Evolutionary conservation across 2,888 invertebrate species (phyloP).

Genomic region (Netelia fuscicornis): DNA sequence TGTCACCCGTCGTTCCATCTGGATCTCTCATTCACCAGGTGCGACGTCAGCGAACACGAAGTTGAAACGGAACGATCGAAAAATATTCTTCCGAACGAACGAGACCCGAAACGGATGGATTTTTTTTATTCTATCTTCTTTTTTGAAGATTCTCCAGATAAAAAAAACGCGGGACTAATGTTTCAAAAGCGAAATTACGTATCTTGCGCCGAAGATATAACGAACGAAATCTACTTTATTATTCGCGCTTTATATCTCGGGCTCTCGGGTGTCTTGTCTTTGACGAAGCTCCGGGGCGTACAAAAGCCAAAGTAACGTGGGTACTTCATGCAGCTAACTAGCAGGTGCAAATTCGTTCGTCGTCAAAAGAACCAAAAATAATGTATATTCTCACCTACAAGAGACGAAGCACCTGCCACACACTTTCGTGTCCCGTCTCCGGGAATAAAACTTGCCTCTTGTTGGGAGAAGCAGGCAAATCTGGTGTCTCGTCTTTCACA

Average conservation of each 20-base stretch:
- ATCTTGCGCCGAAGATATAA: too few relatives aligned
- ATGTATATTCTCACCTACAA: constrained; percentile 55
- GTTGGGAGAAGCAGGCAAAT: constrained; percentile 48
- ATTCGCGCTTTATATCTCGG: neutral
- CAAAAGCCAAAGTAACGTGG: too few relatives aligned
- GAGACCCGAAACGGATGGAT: too few relatives aligned
- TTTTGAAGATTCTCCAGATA: too few relatives aligned
- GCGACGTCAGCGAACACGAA: constrained; percentile 12
- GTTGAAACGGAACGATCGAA: neutral
- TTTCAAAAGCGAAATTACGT: too few relatives aligned
- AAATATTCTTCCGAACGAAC: constrained; percentile 2
- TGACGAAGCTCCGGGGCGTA: too few relatives aligned
- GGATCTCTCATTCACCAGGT: constrained; percentile 24
- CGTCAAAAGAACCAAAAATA: constrained; percentile 49
- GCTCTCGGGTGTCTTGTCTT: constrained; percentile 15
- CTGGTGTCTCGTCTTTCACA: constrained; percentile 51
- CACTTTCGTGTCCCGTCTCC: constrained; percentile 54
- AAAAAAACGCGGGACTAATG: too few relatives aligned
- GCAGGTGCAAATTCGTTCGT: constrained; percentile 64
- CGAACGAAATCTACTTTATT: too few relatives aligned
- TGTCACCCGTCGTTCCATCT: constrained; percentile 11
- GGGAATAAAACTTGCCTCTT: constrained; percentile 38
- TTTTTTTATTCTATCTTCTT: too few relatives aligned
- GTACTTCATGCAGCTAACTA: constrained; percentile 6
- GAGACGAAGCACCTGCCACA: constrained; percentile 57